These are phyloP conservation scores for Caerostris darwini DNA, from an alignment of 1,140 invertebrate species.

Conservation along the genomic window DNA sequence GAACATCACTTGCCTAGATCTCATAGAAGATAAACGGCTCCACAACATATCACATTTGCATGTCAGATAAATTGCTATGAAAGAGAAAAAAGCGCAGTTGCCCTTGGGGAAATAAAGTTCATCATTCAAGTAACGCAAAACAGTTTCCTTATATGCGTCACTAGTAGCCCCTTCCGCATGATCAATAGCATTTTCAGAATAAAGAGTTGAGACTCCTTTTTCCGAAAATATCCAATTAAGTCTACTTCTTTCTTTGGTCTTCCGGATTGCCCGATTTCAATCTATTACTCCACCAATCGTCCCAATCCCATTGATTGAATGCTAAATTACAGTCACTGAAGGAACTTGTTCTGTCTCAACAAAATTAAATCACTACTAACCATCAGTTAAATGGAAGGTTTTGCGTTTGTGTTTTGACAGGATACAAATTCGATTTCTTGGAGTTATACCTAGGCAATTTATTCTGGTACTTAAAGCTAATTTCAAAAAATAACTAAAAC, in stretches of 20 bases:
- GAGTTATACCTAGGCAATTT: neutral
- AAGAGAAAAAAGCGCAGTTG: slow-evolving; percentile 27
- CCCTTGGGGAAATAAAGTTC: slow-evolving; percentile 59
- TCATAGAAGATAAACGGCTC: slow-evolving; percentile 48
- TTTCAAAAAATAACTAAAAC: too few species aligned
- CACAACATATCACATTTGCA: slow-evolving; percentile 60
- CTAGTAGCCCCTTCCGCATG: neutral
- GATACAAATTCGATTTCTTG: neutral
- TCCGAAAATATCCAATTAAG: slow-evolving; percentile 25
- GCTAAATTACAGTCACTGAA: slow-evolving; percentile 15
- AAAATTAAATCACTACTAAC: slow-evolving; percentile 35
- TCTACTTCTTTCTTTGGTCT: neutral
- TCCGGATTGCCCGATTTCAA: slow-evolving; percentile 20
- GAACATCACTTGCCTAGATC: slow-evolving; percentile 43
- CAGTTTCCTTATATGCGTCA: neutral
- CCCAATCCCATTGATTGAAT: slow-evolving; percentile 47
- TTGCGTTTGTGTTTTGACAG: neutral
- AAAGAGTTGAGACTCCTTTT: slow-evolving; percentile 35
- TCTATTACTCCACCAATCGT: slow-evolving; percentile 41
- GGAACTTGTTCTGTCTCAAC: slow-evolving; percentile 2
- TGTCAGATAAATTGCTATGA: slow-evolving; percentile 57
- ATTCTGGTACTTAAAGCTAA: too few species aligned
- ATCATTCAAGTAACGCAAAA: slow-evolving; percentile 37
- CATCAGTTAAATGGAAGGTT: slow-evolving; percentile 36
- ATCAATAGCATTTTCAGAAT: slow-evolving; percentile 46